Base-by-base conservation (phyloP, 2,888 invertebrate species). In the Erynnis tages region DNA sequence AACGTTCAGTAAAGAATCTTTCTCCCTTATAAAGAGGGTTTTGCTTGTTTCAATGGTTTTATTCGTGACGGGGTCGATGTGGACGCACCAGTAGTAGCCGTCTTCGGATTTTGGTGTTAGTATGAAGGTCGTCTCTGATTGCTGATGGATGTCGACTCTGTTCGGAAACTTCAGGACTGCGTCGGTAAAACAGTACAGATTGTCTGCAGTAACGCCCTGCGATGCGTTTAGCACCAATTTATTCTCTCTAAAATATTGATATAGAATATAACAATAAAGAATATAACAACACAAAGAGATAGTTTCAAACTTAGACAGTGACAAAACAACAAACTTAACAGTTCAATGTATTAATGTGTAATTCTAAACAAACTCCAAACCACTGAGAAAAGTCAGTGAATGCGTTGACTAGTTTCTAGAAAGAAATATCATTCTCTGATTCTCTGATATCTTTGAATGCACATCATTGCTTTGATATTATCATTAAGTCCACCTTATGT, bases 41-140 rank as follows among this genome's bases (percentile, higher is more conserved):
- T 69, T 79, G 38, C 85, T 82, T 0, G 88, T 84, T 56, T 78
- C 71, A 0, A 77, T 60, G 1, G 69, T 64, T 2, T 63, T 58
- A 50, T 67, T 83, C 7, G 70, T 68, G 14, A 59, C 73, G 0
- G 81, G 68, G 54, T 88, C 77, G 0, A 53, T 65, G 32, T 79
- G 71, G 6, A 76, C 63, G 57, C 90, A 90, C 90, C 89, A 90
- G 54, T 90, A 90, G 60, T 83, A 82, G 4, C 90, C 90, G 43
- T 88, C 76, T 1, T 59, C 59, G 0, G 81, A 73, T 43, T 67
- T 73, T 0, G 87, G 60, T 2, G 73, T 54, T 30, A 73, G 76
- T 2, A 60, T 57, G 38, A 71, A 62, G n/a, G 62, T 56, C 2
- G 63, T 61, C 1, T 66, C 62, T 1, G 63, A 59, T 5, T 69